Conservation (phyloP, 2,113 vertebrate species). For the Geothlypis trichas region DNA sequence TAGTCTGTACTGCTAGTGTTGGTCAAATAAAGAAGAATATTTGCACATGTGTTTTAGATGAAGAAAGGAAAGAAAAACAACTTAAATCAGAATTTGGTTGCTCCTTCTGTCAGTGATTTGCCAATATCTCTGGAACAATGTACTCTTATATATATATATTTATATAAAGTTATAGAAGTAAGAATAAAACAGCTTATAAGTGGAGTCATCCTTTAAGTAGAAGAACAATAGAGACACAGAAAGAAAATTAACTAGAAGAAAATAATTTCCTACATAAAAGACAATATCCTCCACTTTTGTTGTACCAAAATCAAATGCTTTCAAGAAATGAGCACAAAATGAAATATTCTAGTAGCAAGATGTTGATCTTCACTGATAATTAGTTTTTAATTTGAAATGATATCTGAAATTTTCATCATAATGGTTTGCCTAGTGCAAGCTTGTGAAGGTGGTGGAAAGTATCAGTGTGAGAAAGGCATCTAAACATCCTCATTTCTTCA, state of each 20-base stretch:
- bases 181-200: neutral
- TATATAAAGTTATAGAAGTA: neutral
- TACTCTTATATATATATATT: neutral
- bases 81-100: neutral
- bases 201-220: neutral
- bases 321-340: neutral
- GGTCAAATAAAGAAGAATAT: neutral
- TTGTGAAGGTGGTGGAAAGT: neutral
- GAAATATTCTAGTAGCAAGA: neutral
- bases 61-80: neutral
- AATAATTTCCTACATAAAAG: neutral
- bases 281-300: neutral
- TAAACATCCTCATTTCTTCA: neutral
- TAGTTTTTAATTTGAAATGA: constrained; percentile 26
- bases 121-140: neutral
- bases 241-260: neutral
- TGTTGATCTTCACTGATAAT: constrained; percentile 11
- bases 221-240: neutral
- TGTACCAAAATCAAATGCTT: neutral
- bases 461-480: neutral
- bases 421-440: neutral
- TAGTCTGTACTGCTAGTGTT: neutral
- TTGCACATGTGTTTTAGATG: neutral
- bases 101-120: neutral
- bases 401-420: constrained; percentile 14